Evolutionary conservation across 2,113 vertebrate genomes (phyloP).

Genomic region (Syngnathoides biaculeatus): DNA sequence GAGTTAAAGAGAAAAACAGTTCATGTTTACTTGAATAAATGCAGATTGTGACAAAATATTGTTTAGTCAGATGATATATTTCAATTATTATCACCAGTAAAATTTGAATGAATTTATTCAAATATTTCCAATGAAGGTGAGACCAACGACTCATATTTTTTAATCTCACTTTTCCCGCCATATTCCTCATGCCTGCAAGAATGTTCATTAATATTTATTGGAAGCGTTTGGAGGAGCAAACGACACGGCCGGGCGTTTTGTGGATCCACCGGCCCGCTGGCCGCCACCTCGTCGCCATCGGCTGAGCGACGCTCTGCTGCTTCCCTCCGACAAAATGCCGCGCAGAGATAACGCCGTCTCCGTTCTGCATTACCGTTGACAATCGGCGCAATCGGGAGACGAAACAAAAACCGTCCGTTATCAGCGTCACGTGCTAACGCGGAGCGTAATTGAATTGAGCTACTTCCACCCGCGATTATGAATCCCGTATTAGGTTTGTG

Average conservation of each 20-base stretch:
- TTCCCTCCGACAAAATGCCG: slow-evolving; percentile 54
- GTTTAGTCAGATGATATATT: too few relatives aligned
- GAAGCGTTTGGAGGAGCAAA: slow-evolving; percentile 18
- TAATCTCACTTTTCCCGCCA: neutral
- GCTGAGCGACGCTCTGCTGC: slow-evolving; percentile 30
- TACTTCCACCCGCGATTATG: slow-evolving; percentile 45
- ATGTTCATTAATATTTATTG: neutral
- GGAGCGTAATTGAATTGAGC: slow-evolving; percentile 52
- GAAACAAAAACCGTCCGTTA: slow-evolving; percentile 61
- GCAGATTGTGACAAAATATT: too few relatives aligned
- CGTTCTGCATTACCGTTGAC: slow-evolving; percentile 41
- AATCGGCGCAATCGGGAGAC: slow-evolving; percentile 47
- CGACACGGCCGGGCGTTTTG: slow-evolving; percentile 19
- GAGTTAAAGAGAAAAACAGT: too few relatives aligned
- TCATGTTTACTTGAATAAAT: too few relatives aligned
- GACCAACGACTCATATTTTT: too few relatives aligned
- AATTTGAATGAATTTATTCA: too few relatives aligned
- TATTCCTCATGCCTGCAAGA: neutral
- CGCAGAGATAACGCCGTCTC: slow-evolving; percentile 55
- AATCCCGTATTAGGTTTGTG: slow-evolving; percentile 44
- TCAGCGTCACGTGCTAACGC: slow-evolving; percentile 55
- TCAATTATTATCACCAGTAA: too few relatives aligned
- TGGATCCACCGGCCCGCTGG: slow-evolving; percentile 36
- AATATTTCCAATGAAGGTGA: too few relatives aligned
- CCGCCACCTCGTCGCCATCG: slow-evolving; percentile 49